Base-by-base conservation (phyloP, 1,140 invertebrate genomes). In the Battus philenor region DNA sequence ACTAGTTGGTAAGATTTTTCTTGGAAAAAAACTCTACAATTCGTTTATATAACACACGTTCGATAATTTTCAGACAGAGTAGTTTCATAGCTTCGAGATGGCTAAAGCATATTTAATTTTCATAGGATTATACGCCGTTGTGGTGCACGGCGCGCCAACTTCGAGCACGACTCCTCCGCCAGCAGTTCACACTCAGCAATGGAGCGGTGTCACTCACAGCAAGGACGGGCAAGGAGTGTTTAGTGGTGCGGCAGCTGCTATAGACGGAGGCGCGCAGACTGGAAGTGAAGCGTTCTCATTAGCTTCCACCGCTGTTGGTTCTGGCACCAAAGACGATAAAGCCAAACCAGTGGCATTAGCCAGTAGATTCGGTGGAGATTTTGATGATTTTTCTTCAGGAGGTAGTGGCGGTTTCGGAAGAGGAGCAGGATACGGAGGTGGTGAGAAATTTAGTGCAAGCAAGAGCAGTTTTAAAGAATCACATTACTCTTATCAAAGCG, bases 221-320 rank as follows among this genome's bases (percentile, higher is more conserved):
- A 18, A 48, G 24, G 59, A 56, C 38, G 71, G 73, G 9, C 62
- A 69, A 39, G 74, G 72, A 32, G 64, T 80, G 0, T 77, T 73
- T 29, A 83, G 74, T 38, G 79, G 79, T 1, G 79, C 79, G 2
- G 63, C 74, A 3, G 75, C 76, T 10, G 50, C 63, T 6, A 59
- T 64, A n/a, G 51, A 56, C 1, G 60, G 50, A 31, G 59, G 50
- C 13, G 20, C 32, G 1, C 58, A 70, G 27, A 7, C 45, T 8
- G 15, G 31, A 13, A 69, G 68, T 18, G 51, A 73, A 55, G 72
- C 79, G 3, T 61, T 77, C 47, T 74, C 76, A 0, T 9, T 83
- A 22, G 78, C 75, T 12, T 54, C 70, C 4, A 8, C 22, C 10
- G 16, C 32, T 31, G 36, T 10, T 12, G 44, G 45, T 2, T 26